Evolutionary conservation across 2,888 invertebrate species (phyloP).

Genomic region (Folsomia candida): DNA sequence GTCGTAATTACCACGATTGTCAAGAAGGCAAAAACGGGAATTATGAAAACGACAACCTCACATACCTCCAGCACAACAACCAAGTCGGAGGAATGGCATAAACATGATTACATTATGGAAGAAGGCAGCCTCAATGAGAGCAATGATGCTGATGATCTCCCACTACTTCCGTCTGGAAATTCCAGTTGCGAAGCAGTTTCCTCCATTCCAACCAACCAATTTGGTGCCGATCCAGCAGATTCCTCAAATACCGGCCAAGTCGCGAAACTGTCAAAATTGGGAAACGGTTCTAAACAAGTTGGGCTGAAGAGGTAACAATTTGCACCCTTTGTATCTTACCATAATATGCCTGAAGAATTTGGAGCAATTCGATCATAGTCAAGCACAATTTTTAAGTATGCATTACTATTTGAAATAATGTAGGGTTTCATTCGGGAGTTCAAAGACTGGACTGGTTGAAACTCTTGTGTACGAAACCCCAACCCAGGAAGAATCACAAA

Average conservation of each 20-base stretch:
- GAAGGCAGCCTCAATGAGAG: constrained; percentile 32
- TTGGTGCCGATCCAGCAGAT: too few species aligned
- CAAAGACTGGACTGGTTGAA: constrained; percentile 92
- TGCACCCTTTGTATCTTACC: not conserved
- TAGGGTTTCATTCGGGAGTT: constrained; percentile 91
- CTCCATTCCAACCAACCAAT: not conserved
- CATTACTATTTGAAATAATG: not conserved
- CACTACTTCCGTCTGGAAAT: constrained; percentile 26
- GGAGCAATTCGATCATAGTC: too few species aligned
- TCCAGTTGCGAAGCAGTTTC: not conserved
- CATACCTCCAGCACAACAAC: too few species aligned
- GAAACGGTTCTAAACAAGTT: constrained; percentile 47
- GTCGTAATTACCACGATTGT: constrained; percentile 38
- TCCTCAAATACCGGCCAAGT: constrained; percentile 16
- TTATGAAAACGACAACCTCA: constrained; percentile 35
- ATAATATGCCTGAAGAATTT: too few species aligned
- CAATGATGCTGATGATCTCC: constrained; percentile 41
- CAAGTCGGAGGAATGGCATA: constrained; percentile 23
- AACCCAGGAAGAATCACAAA: constrained; percentile 67
- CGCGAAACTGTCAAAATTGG: constrained; percentile 40
- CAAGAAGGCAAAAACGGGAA: constrained; percentile 28
- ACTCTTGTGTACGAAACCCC: constrained; percentile 84
- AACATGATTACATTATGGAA: constrained; percentile 26
- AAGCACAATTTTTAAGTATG: not conserved
- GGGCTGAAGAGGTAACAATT: constrained; percentile 47